A percentile compares a stretch with the other conserved stretches of the same genome.
These are phyloP conservation scores for Helicoverpa assulta DNA, from an alignment of 2,888 invertebrate species.

Conservation along the genomic window DNA sequence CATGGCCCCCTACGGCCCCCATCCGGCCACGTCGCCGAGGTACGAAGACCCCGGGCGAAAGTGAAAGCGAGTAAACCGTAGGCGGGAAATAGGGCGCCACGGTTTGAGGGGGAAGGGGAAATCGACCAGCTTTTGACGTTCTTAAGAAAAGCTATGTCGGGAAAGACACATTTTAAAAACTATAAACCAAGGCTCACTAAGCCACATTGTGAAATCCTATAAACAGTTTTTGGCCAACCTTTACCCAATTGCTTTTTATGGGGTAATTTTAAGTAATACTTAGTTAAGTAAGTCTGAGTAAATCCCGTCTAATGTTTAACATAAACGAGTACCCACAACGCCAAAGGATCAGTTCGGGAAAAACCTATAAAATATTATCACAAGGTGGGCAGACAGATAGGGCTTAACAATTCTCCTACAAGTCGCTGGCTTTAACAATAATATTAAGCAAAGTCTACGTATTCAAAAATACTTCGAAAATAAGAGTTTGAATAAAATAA, in stretches of 20 bases:
- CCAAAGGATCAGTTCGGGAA: too few relatives aligned
- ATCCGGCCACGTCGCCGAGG: not conserved
- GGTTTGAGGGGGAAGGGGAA: constrained; percentile 2
- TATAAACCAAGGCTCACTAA: not conserved
- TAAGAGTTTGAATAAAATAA: constrained; percentile 8
- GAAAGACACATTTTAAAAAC: not conserved
- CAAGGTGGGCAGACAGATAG: constrained; percentile 23
- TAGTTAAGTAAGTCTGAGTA: too few relatives aligned
- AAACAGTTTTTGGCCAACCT: not conserved
- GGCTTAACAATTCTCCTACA: constrained; percentile 11
- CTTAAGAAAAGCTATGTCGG: not conserved
- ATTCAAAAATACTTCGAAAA: constrained; percentile 9
- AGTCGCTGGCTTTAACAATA: constrained; percentile 22
- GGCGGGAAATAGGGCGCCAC: not conserved
- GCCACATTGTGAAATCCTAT: not conserved
- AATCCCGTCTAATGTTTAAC: too few relatives aligned
- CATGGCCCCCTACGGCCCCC: not conserved
- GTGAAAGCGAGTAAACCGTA: not conserved
- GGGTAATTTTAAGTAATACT: too few relatives aligned
- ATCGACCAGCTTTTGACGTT: not conserved
- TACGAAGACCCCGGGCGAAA: constrained; percentile 1
- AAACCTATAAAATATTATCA: constrained; percentile 21
- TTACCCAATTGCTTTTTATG: too few relatives aligned
- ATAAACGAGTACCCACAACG: too few relatives aligned
- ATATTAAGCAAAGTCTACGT: constrained; percentile 2